These are phyloP conservation scores for Pogonomyrmex californicus DNA, from an alignment of 1,140 invertebrate genomes.

Conservation along the genomic window DNA sequence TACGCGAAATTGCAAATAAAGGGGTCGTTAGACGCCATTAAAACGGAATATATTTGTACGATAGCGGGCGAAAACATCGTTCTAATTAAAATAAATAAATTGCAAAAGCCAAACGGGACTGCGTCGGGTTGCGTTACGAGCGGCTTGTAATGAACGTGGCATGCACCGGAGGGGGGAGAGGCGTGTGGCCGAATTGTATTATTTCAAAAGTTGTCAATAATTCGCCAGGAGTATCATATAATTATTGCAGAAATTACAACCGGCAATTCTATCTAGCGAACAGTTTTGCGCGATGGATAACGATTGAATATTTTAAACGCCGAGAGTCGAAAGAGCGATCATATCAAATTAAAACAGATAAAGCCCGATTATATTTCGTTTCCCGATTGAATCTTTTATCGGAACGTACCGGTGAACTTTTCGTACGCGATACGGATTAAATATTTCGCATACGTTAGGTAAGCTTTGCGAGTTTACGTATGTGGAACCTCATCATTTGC, in stretches of 20 bases:
- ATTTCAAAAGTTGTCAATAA: slow-evolving; percentile 5
- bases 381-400: slow-evolving; percentile 7
- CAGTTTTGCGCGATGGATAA: slow-evolving; percentile 5
- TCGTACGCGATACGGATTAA: neutral
- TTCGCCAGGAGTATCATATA: neutral
- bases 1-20: slow-evolving; percentile 42
- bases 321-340: neutral
- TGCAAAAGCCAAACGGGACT: neutral
- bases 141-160: neutral
- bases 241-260: slow-evolving; percentile 16
- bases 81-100: slow-evolving; percentile 61
- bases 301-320: slow-evolving; percentile 24
- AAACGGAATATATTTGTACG: slow-evolving; percentile 47
- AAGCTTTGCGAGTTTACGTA: neutral
- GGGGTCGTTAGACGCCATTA: slow-evolving; percentile 11
- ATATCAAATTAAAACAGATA: slow-evolving; percentile 30
- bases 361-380: neutral
- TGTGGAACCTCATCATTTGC: neutral
- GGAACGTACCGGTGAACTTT: neutral
- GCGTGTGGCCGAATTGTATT: neutral
- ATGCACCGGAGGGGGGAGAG: neutral
- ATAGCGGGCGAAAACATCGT: neutral
- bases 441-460: neutral
- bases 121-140: neutral
- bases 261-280: neutral